These are phyloP conservation scores for Acipenser ruthenus DNA, from an alignment of 2,797 vertebrate genomes.

Conservation along the genomic window DNA sequence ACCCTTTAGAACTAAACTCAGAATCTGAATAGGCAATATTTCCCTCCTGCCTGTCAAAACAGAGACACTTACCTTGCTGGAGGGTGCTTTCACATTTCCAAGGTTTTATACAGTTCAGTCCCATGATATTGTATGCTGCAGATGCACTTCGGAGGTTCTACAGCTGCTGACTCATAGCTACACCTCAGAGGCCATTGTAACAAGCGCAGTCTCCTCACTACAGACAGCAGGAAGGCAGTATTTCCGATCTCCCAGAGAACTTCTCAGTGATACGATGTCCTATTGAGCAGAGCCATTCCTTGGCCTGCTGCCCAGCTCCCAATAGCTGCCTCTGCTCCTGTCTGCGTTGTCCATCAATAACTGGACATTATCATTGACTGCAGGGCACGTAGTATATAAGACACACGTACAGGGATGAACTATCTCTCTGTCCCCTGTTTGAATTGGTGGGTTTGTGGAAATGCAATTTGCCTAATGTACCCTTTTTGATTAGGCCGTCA, in stretches of 20 bases:
- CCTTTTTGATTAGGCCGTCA: neutral
- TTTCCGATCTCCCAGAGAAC: neutral
- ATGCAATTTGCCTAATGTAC: conserved; percentile 20
- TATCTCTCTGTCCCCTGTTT: neutral
- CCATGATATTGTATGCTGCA: conserved; percentile 2
- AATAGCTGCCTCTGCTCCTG: neutral
- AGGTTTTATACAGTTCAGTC: conserved; percentile 13
- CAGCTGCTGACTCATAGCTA: neutral
- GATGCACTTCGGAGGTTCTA: neutral
- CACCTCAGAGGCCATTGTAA: neutral
- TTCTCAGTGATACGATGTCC: conserved; percentile 5
- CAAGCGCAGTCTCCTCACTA: neutral
- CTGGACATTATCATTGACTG: neutral
- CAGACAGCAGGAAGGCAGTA: neutral
- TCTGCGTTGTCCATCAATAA: conserved; percentile 4
- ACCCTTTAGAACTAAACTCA: too few species aligned
- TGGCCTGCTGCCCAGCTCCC: neutral
- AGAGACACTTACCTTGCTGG: conserved; percentile 11
- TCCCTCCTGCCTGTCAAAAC: neutral
- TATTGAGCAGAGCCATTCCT: neutral
- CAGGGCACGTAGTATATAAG: neutral
- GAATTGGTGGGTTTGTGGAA: neutral
- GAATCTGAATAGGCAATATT: too few species aligned
- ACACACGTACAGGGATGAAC: neutral
- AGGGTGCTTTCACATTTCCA: conserved; percentile 6